phyloP scores from a whole-genome alignment of 2,888 invertebrate genomes.

The Leptinotarsa rubiginosa region DNA sequence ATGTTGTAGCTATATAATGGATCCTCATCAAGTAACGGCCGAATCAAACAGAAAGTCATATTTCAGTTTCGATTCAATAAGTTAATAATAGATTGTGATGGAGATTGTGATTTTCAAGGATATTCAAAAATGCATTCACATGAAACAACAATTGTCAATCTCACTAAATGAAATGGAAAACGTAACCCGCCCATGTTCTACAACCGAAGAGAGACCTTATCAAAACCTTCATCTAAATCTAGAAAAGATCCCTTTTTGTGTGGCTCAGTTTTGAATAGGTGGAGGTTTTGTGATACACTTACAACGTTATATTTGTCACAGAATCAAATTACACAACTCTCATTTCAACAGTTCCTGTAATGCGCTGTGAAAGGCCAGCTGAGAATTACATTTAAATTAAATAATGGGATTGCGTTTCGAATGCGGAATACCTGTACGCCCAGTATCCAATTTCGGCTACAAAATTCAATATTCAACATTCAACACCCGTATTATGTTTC shows the following conservation, averaged over 20 bases:
- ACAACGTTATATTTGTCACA: slow-evolving; percentile 48
- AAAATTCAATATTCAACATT: slow-evolving; percentile 30
- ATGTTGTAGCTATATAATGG: too few species aligned
- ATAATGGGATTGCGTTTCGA: slow-evolving; percentile 45
- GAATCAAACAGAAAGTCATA: too few species aligned
- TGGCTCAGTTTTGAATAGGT: slow-evolving; percentile 47
- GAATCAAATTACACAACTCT: slow-evolving; percentile 48
- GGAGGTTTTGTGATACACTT: slow-evolving; percentile 58
- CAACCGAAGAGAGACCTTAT: background rate
- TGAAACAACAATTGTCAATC: too few species aligned
- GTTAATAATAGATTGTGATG: too few species aligned
- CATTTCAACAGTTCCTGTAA: slow-evolving; percentile 37
- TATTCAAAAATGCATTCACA: too few species aligned
- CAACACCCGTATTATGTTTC: slow-evolving; percentile 31
- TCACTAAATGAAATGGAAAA: background rate
- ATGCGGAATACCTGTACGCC: slow-evolving; percentile 38
- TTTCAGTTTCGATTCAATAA: too few species aligned
- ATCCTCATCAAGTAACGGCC: too few species aligned
- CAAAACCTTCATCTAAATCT: background rate
- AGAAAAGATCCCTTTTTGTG: slow-evolving; percentile 21
- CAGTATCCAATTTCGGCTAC: slow-evolving; percentile 37
- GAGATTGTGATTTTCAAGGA: too few species aligned
- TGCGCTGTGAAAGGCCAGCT: slow-evolving; percentile 33
- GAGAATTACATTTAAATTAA: slow-evolving; percentile 46
- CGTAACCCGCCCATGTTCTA: background rate